Evolutionary conservation across 1,140 invertebrate genomes (phyloP).

Genomic region (Hycleus phaleratus): DNA sequence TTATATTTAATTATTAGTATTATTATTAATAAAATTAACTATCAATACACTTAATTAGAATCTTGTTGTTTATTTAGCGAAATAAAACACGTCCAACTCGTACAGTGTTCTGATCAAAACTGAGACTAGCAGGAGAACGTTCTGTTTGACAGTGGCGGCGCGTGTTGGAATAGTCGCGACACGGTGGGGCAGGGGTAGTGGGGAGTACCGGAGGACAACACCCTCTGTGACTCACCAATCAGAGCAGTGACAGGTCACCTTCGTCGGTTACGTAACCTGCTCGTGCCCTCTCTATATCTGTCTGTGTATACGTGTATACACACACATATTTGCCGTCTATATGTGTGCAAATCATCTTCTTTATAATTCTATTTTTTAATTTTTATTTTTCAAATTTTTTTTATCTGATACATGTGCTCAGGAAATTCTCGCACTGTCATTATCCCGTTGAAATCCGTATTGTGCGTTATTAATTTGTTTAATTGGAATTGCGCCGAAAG

Average conservation of each 20-base stretch:
- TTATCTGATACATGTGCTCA: conserved; percentile 16
- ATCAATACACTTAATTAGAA: too few species aligned
- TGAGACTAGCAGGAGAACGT: not conserved
- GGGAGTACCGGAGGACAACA: conserved; percentile 38
- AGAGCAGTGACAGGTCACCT: conserved; percentile 40
- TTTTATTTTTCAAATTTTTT: not conserved
- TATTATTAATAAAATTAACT: too few species aligned
- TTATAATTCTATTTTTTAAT: too few species aligned
- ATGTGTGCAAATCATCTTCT: too few species aligned
- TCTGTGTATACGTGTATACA: too few species aligned
- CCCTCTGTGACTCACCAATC: conserved; percentile 42
- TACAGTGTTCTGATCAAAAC: not conserved
- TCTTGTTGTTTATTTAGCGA: too few species aligned
- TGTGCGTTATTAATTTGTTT: too few species aligned
- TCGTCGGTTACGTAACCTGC: conserved; percentile 35
- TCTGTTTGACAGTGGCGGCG: conserved; percentile 6
- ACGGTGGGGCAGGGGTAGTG: conserved; percentile 22
- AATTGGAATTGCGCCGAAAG: too few species aligned
- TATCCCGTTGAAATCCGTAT: not conserved
- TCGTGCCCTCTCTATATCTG: conserved; percentile 14
- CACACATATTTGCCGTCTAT: too few species aligned
- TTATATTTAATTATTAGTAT: too few species aligned
- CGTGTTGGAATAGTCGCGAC: conserved; percentile 24
- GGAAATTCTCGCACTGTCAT: conserved; percentile 14
- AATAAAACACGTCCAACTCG: conserved; percentile 1